Evolutionary conservation across 1,140 invertebrate species (phyloP).

Genomic region (Phymastichus coffea): DNA sequence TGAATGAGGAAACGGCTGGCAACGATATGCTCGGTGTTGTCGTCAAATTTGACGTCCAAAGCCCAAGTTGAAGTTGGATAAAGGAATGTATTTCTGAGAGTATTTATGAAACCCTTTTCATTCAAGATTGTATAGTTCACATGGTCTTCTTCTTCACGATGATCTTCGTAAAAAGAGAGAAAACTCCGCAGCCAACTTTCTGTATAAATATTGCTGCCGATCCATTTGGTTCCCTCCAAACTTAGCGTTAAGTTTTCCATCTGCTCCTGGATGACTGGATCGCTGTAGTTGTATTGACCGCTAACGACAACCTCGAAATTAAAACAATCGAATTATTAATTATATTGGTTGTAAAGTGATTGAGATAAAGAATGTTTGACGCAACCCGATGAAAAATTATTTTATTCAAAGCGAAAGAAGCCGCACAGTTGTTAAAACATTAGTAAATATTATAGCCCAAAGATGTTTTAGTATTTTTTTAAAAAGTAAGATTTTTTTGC

Average conservation of each 20-base stretch:
- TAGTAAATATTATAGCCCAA: too few species aligned
- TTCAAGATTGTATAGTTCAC: slow-evolving; percentile 72
- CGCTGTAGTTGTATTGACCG: slow-evolving; percentile 83
- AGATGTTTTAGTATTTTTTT: too few species aligned
- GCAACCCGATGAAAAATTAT: not conserved
- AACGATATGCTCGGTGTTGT: slow-evolving; percentile 70
- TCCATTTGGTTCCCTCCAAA: slow-evolving; percentile 80
- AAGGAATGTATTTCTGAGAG: slow-evolving; percentile 75
- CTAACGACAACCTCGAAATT: slow-evolving; percentile 78
- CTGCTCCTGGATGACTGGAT: slow-evolving; percentile 73
- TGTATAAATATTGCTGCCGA: slow-evolving; percentile 76
- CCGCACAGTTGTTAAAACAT: too few species aligned
- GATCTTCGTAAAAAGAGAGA: slow-evolving; percentile 65
- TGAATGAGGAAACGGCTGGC: slow-evolving; percentile 87
- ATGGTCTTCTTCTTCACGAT: slow-evolving; percentile 74
- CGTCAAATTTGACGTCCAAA: slow-evolving; percentile 83
- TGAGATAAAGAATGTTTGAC: not conserved
- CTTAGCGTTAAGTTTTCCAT: slow-evolving; percentile 77
- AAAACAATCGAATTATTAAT: not conserved
- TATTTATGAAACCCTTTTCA: slow-evolving; percentile 72
- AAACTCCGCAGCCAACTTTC: slow-evolving; percentile 91
- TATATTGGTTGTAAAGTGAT: not conserved
- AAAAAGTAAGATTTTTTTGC: too few species aligned
- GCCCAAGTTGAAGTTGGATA: slow-evolving; percentile 72
- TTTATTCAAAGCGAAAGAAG: too few species aligned